Conservation (phyloP, 2,113 vertebrate species). For the Myiagra hebetior region DNA sequence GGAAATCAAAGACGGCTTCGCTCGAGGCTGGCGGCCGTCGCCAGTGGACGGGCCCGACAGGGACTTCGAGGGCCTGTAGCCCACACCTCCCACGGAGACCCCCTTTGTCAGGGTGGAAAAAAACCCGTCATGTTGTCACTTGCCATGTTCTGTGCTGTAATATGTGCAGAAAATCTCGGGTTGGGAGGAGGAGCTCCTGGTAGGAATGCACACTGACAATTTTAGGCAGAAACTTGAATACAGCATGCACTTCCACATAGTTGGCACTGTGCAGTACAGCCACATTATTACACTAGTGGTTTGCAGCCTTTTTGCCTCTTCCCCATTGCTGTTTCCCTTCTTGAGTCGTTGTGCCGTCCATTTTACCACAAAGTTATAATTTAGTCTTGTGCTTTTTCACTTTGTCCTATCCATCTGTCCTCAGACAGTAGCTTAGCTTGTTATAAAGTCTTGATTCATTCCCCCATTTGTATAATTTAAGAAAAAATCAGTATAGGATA, state of each 20-base stretch:
- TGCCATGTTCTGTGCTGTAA: neutral
- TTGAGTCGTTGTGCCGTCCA: neutral
- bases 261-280: neutral
- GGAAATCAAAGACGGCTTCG: neutral
- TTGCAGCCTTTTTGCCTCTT: neutral
- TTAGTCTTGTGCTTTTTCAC: neutral
- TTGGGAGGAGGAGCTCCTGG: neutral
- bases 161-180: neutral
- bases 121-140: rapidly evolving
- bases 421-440: neutral
- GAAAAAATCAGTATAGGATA: neutral
- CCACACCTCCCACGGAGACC: neutral
- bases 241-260: neutral
- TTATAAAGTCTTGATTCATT: neutral
- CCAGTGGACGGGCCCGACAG: neutral
- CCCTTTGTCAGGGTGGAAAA: neutral
- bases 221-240: neutral
- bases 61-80: neutral
- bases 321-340: neutral
- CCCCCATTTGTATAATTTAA: neutral
- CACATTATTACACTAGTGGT: neutral
- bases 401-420: neutral
- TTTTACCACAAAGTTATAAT: rapidly evolving
- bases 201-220: neutral
- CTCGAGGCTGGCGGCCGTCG: neutral